These are phyloP conservation scores for Antechinus flavipes DNA, from an alignment of 2,113 vertebrate species.

Conservation along the genomic window DNA sequence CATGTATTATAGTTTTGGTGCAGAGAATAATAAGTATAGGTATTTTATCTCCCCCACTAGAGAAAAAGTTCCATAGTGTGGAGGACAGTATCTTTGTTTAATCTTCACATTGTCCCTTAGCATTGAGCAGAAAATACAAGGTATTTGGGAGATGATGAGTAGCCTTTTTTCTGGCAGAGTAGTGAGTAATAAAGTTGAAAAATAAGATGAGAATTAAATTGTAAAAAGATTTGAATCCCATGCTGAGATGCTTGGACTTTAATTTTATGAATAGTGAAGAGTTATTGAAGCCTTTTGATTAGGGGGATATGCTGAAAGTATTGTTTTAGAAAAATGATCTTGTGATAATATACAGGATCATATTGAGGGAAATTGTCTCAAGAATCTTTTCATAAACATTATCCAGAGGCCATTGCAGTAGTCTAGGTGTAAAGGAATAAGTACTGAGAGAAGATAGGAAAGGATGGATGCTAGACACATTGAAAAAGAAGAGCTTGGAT, in stretches of 20 bases:
- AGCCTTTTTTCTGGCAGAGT: neutral
- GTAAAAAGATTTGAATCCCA: slow-evolving; percentile 1
- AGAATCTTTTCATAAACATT: neutral
- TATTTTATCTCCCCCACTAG: neutral
- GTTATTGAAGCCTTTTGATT: slow-evolving; percentile 18
- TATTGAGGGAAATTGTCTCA: neutral
- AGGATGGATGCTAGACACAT: neutral
- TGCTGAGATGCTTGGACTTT: slow-evolving; percentile 22
- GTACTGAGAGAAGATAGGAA: neutral
- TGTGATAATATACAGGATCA: slow-evolving; percentile 6
- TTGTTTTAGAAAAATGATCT: slow-evolving; percentile 12
- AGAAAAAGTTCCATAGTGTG: neutral
- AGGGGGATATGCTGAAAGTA: neutral
- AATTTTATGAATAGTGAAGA: neutral
- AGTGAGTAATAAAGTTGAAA: neutral
- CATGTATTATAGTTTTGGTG: neutral
- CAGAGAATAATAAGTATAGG: neutral
- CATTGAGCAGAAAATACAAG: neutral
- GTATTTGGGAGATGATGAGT: neutral
- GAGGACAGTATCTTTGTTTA: neutral
- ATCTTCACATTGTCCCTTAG: neutral
- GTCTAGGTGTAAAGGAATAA: neutral
- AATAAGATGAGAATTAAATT: neutral
- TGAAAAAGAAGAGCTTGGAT: neutral
- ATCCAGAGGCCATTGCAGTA: neutral